Evolutionary conservation across 1,140 invertebrate genomes (phyloP).

Genomic region (Prorops nasuta): DNA sequence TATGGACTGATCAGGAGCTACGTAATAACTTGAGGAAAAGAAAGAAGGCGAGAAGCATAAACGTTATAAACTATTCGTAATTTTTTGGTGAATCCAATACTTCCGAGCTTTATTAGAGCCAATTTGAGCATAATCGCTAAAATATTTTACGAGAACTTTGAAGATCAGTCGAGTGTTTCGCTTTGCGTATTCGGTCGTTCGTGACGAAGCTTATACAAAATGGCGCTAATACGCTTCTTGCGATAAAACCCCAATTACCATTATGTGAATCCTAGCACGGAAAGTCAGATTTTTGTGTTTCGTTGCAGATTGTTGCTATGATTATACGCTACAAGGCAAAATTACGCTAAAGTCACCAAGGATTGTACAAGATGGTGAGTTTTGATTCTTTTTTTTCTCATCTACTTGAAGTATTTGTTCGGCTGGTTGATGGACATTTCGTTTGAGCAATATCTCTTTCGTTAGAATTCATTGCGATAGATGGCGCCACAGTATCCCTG

Average conservation of each 20-base stretch:
- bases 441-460: too few species aligned
- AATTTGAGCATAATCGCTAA: not conserved
- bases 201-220: conserved; percentile 20
- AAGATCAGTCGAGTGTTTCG: not conserved
- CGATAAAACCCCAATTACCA: not conserved
- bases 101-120: too few species aligned
- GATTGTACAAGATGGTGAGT: conserved; percentile 29
- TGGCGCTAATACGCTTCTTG: conserved; percentile 19
- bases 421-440: too few species aligned
- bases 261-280: not conserved
- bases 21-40: too few species aligned
- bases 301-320: conserved; percentile 34
- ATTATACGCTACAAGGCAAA: conserved; percentile 11
- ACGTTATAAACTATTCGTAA: too few species aligned
- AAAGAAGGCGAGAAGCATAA: too few species aligned
- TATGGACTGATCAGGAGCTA: too few species aligned
- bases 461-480: too few species aligned
- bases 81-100: too few species aligned
- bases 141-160: not conserved
- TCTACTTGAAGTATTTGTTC: too few species aligned
- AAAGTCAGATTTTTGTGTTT: conserved; percentile 29
- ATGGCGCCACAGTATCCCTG: too few species aligned
- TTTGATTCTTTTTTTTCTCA: conserved; percentile 1
- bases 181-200: not conserved
- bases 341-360: conserved; percentile 19